Evolutionary conservation across 2,888 invertebrate genomes (phyloP), one percentile per base, ranked within the genome.

Genomic region (Cheilosia vernalis): DNA sequence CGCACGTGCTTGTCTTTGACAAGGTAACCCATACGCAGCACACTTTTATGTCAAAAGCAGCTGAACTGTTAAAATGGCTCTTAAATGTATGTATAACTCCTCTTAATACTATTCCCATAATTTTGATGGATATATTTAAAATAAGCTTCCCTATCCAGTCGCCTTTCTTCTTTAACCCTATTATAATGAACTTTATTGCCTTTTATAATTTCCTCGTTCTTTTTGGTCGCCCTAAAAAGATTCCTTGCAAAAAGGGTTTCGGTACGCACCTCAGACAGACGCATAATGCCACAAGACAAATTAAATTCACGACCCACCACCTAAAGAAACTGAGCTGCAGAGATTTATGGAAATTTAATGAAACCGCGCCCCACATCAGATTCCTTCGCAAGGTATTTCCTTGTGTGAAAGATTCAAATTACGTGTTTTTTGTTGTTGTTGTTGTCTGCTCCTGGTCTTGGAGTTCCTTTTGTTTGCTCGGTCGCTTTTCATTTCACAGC

Each of bases 261-360:
- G 27, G 27, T 56, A 47, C 27, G 60, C 37, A 15, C 19, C 77
- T 33, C 51, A 63, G 51, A 44, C 79, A 79, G 60, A 72, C 49
- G 47, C 47, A 72, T 58, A 82, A 82, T 72, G 67, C 79, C 79
- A 42, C 63, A 73, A 84, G 79, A 79, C 63, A 70, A 80, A 70
- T 69, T 79, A 74, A 64, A 56, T 67, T 67, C 70, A 67, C 67
- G 63, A 64, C 58, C 51, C 74, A 37, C 69, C 74, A 55, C 74
- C 58, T 1, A 51, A 51, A 15, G 74, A 84, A 37, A 37, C 13
- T 4, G 4, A 37, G 13, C 64, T 84, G 58, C 58, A 47, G 47
- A 74, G 64, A 84, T 80, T 84, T 84, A 84, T 76, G 64, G 60
- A 84, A 84, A 80, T 80, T 80, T 53, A 64, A 70, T 64, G 74